Base-by-base conservation (phyloP, 1,140 invertebrate genomes). In the Hormaphis cornu region DNA sequence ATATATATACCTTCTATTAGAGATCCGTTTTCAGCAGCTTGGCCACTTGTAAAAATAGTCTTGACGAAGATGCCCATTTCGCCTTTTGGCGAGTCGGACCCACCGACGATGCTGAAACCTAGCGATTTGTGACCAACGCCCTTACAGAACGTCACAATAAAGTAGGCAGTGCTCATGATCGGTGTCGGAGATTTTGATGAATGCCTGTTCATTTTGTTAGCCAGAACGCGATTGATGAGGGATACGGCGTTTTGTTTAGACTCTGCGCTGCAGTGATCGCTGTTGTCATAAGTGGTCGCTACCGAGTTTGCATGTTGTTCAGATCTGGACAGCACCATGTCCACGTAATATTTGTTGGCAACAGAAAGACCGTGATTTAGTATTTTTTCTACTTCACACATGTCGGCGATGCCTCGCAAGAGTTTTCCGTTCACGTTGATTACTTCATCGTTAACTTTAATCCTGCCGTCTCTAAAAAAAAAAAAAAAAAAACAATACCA, bases 391-490 rank as follows among this genome's bases (percentile, higher is more conserved):
- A 85, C 84, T 74, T 85, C 81, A 75, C 82, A 82, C 35, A 86
- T 75, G n/a, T 82, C 86, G 58, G 86, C 84, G 66, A 92, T 79
- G 0, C 88, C 90, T 54, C 88, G 83, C 70, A 94, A 79, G 71
- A 89, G 83, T 74, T 85, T 84, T 2, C 89, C 89, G 77, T 93
- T 92, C 9, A 93, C 89, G 77, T 91, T 89, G 16, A 93, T 84
- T 69, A 93, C 86, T 80, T 93, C 90, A 78, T 93, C 91, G 7
- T 89, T 89, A 50, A 89, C 81, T 73, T 86, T 83, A 69, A 93
- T 80, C 70, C 89, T 82, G 0, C 89, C 89, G 76, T 92, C 90
- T 77, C 89, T 89, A 78, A 8, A 72, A 77, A 73, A 74, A 69
- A 72, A 71, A 69, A 66, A 59, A 37, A 71, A 48, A 40, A 33